phyloP scores from a whole-genome alignment of 2,888 invertebrate species.

The Boloria selene region DNA sequence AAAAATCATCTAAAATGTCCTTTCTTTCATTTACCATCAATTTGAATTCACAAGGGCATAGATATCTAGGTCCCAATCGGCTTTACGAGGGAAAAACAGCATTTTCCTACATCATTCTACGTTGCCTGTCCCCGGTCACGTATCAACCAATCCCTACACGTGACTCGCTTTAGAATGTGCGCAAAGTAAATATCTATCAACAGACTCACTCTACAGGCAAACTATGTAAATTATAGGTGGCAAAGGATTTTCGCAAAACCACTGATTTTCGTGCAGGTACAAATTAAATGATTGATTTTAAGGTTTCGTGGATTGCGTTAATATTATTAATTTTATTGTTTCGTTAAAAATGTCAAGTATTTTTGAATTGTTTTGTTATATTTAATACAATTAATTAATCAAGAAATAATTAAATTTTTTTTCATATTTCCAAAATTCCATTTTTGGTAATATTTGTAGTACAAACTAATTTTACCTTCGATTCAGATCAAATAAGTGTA shows the following conservation, averaged over 20 bases:
- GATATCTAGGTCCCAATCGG: constrained; percentile 42
- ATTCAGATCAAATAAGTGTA: too few species aligned
- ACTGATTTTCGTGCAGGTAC: constrained; percentile 25
- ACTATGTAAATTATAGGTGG: constrained; percentile 41
- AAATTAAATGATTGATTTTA: constrained; percentile 14
- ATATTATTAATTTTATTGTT: too few species aligned
- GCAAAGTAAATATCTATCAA: constrained; percentile 56
- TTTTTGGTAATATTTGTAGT: too few species aligned
- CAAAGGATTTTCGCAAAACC: constrained; percentile 18
- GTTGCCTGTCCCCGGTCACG: constrained; percentile 45
- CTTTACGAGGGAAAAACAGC: constrained; percentile 40
- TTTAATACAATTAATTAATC: too few species aligned
- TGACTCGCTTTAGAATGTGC: constrained; percentile 46
- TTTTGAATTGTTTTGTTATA: too few species aligned
- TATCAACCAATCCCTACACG: constrained; percentile 49
- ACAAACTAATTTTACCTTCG: too few species aligned
- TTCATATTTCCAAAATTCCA: too few species aligned
- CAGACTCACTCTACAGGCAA: constrained; percentile 51
- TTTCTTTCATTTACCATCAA: constrained; percentile 37
- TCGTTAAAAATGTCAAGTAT: too few species aligned
- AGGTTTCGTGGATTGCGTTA: not conserved
- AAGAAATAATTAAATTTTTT: too few species aligned
- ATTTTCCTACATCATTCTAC: constrained; percentile 42
- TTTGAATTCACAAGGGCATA: constrained; percentile 41
- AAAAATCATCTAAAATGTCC: constrained; percentile 32